Conservation (phyloP, 2,113 vertebrate genomes). For the Podarcis muralis region DNA sequence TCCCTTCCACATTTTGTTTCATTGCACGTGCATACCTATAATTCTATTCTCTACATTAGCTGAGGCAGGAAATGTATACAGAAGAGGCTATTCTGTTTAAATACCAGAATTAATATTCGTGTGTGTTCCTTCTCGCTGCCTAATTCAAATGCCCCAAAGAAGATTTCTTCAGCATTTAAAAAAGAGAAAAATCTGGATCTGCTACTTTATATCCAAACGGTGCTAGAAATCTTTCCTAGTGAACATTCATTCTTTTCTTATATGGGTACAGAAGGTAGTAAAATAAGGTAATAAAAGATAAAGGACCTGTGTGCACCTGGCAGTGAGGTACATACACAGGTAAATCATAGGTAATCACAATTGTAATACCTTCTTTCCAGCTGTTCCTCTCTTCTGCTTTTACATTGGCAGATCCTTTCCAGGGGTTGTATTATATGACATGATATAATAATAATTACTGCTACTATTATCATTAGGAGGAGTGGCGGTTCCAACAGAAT, state of each 20-base stretch:
- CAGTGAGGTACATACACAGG: not conserved
- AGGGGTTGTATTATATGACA: not conserved
- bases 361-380: slow-evolving; percentile 6
- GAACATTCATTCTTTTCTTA: slow-evolving; percentile 17
- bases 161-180: not conserved
- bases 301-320: slow-evolving; percentile 24
- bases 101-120: not conserved
- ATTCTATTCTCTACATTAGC: not conserved
- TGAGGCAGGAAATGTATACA: not conserved
- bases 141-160: slow-evolving; percentile 8
- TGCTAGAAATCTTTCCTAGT: not conserved
- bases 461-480: not conserved
- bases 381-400: not conserved
- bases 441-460: not conserved
- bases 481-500: not conserved
- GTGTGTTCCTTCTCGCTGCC: not conserved
- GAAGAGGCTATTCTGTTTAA: not conserved
- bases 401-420: not conserved
- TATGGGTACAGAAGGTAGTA: slow-evolving; percentile 29
- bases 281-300: slow-evolving; percentile 38
- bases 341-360: slow-evolving; percentile 22
- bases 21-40: not conserved
- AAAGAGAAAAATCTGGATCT: not conserved
- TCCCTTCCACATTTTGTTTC: not conserved
- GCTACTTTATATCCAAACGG: not conserved